Conservation (phyloP, 2,797 vertebrate genomes). For the Sitta carolinensis region DNA sequence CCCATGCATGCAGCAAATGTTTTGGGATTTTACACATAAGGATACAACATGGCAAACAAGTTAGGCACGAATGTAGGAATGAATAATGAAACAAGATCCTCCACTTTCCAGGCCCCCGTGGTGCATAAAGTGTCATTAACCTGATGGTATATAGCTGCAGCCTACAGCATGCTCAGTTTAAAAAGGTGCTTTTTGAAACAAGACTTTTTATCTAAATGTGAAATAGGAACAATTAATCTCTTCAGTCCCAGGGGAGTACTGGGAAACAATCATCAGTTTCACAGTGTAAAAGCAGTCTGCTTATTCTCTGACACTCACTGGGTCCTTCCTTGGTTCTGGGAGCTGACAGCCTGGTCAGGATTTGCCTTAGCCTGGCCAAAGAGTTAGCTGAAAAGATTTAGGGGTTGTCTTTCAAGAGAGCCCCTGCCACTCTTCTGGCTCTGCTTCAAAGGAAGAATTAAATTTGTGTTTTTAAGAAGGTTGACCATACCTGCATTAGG, state of each 20-base stretch:
- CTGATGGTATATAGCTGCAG: background rate
- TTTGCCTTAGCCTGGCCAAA: background rate
- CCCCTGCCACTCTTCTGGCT: background rate
- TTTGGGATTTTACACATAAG: background rate
- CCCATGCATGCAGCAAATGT: background rate
- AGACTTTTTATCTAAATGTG: background rate
- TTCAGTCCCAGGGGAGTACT: background rate
- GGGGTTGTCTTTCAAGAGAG: background rate
- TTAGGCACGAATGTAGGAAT: background rate
- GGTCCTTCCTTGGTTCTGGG: background rate
- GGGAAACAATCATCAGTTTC: background rate
- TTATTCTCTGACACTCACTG: accelerated
- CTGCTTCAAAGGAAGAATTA: background rate
- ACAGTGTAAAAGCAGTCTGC: background rate
- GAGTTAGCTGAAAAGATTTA: background rate
- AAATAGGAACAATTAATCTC: background rate
- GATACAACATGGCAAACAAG: background rate
- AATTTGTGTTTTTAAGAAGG: background rate
- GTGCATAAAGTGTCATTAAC: background rate
- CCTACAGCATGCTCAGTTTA: background rate
- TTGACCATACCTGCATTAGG: conserved; percentile 61
- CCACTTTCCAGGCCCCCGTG: background rate
- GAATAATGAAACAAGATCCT: background rate
- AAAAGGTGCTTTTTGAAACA: background rate
- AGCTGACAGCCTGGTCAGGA: background rate